Percentiles rank a stretch among this genome's conserved stretches.
These are phyloP conservation scores for Phodopus roborovskii DNA, from an alignment of 2,113 vertebrate genomes.

Conservation along the genomic window DNA sequence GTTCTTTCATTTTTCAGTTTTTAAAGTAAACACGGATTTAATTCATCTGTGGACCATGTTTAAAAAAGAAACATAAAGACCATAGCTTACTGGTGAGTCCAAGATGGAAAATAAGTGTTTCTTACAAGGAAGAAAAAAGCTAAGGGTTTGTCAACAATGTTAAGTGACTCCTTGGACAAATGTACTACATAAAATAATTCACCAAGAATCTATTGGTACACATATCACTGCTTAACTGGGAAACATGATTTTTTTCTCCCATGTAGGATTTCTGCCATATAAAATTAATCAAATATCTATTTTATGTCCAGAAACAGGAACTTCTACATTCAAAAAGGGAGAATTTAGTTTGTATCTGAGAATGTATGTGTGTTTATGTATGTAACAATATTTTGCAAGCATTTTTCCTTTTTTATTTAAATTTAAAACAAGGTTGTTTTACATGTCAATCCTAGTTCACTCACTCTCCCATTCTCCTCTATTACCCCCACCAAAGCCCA, in stretches of 20 bases:
- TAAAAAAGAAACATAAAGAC: not conserved
- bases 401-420: too few species aligned
- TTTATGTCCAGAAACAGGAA: not conserved
- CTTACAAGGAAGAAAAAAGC: not conserved
- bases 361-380: not conserved
- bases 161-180: not conserved
- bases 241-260: not conserved
- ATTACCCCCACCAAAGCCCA: too few species aligned
- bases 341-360: not conserved
- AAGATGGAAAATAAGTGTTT: fast-evolving
- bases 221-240: not conserved
- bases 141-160: not conserved
- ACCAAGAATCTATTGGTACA: not conserved
- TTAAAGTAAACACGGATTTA: not conserved
- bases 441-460: too few species aligned
- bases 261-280: not conserved
- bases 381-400: not conserved
- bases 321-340: not conserved
- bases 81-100: not conserved
- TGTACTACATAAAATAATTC: not conserved
- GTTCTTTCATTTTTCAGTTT: not conserved
- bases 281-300: not conserved
- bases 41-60: not conserved
- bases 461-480: too few species aligned
- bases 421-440: too few species aligned